Evolutionary conservation across 2,888 invertebrate genomes (phyloP).

Genomic region (Carcina quercana): DNA sequence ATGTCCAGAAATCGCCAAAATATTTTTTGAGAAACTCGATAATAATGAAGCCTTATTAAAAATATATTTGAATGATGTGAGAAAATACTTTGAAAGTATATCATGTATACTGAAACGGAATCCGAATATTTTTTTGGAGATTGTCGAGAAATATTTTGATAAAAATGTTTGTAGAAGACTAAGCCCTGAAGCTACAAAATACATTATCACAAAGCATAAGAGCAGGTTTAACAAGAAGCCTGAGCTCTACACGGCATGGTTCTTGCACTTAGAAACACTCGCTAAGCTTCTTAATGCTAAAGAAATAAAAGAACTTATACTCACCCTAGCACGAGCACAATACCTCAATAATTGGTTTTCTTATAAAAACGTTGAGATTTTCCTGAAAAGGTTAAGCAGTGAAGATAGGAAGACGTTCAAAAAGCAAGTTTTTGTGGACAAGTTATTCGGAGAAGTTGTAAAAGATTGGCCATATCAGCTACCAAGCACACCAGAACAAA

Average conservation of each 20-base stretch:
- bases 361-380: constrained; percentile 21
- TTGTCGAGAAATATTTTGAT: constrained; percentile 21
- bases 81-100: constrained; percentile 26
- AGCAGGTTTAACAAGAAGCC: constrained; percentile 20
- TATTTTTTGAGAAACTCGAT: constrained; percentile 34
- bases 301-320: constrained; percentile 22
- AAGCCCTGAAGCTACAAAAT: constrained; percentile 18
- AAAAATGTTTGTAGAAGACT: constrained; percentile 7
- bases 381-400: constrained; percentile 20
- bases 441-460: constrained; percentile 16
- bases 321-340: constrained; percentile 19
- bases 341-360: constrained; percentile 19
- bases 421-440: constrained; percentile 29
- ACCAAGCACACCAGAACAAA: constrained; percentile 16
- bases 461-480: constrained; percentile 27
- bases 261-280: constrained; percentile 19
- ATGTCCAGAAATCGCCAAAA: constrained; percentile 28
- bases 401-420: constrained; percentile 20
- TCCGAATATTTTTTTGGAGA: constrained; percentile 21
- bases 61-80: constrained; percentile 21
- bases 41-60: constrained; percentile 19
- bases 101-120: constrained; percentile 35
- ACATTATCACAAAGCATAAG: constrained; percentile 20
- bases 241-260: constrained; percentile 22
- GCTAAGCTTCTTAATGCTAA: constrained; percentile 18